Conservation (phyloP, 30 jellyfish, hydroid and myxozoan species). For the Morbakka virulenta region DNA sequence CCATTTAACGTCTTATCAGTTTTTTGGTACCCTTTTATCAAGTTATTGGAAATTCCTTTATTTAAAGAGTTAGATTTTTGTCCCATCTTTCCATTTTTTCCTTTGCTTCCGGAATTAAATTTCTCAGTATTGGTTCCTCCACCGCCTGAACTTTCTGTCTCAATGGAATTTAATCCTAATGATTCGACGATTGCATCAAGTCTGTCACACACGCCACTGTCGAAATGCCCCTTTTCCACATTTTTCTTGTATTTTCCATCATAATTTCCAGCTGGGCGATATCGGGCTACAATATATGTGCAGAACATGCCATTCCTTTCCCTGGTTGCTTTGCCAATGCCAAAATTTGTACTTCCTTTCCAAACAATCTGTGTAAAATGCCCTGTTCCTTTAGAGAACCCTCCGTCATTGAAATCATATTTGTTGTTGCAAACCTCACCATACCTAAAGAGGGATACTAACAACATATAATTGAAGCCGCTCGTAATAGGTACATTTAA, state of each 20-base stretch:
- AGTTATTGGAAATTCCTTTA: no score
- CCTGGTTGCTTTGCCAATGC: constrained; percentile 52
- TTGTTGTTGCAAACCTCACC: constrained; percentile 80
- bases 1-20: no score
- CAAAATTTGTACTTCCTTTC: constrained; percentile 54
- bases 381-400: constrained; percentile 64
- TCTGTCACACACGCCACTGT: constrained; percentile 1
- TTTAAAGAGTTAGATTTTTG: no score
- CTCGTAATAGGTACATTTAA: no score
- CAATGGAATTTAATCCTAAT: neutral
- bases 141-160: neutral
- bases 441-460: constrained; percentile 47
- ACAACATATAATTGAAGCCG: no score
- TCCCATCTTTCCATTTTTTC: no score
- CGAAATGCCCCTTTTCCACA: constrained; percentile 50
- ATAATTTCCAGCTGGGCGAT: constrained; percentile 67
- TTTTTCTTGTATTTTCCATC: constrained; percentile 42
- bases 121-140: no score
- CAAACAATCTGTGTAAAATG: constrained; percentile 87
- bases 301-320: constrained; percentile 50
- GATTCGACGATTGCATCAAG: constrained; percentile 11
- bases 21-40: no score
- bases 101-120: no score
- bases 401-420: constrained; percentile 45
- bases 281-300: constrained; percentile 76